Evolutionary conservation across 2,888 invertebrate species (phyloP), one percentile per base, ranked within the genome.

Genomic region (Tinea semifulvella): DNA sequence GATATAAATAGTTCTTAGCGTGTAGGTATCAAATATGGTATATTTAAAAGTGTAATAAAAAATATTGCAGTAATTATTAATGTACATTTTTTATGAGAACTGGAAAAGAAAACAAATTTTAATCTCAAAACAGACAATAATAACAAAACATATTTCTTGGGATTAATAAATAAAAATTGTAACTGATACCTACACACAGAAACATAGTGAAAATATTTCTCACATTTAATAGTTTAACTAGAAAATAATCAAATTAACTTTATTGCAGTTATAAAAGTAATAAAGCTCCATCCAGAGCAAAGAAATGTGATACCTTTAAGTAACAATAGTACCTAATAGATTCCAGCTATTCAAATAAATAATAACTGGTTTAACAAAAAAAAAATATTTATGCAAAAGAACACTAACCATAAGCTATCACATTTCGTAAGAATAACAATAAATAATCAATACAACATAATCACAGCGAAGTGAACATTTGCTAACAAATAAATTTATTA

Each of bases 381-480:
- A 17, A 36, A 36, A 14, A 18, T 48, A 65, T n/a, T n/a, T n/a
- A 71, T 56, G 74, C 75, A 79, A 80, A 70, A 54, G 58, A 76
- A 77, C 70, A 65, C 66, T 61, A 64, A 68, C 40, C 22, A 65
- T 69, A 68, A 70, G 65, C 72, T 79, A 79, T 77, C 77, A 79
- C 79, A 79, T 65, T 65, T 60, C 58, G 62, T 65, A 63, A 63
- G 61, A 66, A 60, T 73, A 80, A 80, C 80, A 79, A 79, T 68
- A 73, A 74, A 72, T 73, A 69, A 70, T 56, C 66, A 79, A 80
- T 77, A 68, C 79, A 80, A 80, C 77, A 69, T 70, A 79, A 80
- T 79, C 77, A 80, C 79, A 80, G 76, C 74, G 56, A 59, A 70
- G 74, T 72, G 77, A 76, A 79, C 71, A 79, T 79, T 77, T 73